A percentile compares a stretch with the other conserved stretches of the same genome.
Conservation (phyloP, 2,888 invertebrate genomes). For the Quadroppia sp. region DNA sequence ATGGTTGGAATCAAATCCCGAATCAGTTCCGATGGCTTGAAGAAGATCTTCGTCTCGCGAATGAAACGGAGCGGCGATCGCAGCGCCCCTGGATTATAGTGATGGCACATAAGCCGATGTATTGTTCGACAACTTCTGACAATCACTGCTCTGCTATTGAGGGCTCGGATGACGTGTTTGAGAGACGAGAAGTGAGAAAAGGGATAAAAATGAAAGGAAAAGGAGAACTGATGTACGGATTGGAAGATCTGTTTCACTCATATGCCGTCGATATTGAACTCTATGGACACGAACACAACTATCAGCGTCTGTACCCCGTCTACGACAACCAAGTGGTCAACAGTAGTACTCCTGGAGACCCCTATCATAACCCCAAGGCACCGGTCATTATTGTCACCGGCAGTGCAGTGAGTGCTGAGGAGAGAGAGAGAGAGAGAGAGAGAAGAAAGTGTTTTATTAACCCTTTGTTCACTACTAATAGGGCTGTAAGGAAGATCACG, state of each 20-base stretch:
- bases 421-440: too few relatives aligned
- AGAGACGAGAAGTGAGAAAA: neutral
- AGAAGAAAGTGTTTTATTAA: too few relatives aligned
- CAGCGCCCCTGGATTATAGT: constrained; percentile 75
- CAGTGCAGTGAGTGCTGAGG: constrained; percentile 42
- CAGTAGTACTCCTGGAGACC: constrained; percentile 46
- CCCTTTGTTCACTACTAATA: constrained; percentile 51
- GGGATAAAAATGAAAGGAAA: neutral
- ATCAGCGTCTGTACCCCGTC: constrained; percentile 91
- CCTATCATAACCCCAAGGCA: constrained; percentile 66
- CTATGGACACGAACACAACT: constrained; percentile 98
- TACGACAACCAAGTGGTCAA: constrained; percentile 64
- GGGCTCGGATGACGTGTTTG: neutral
- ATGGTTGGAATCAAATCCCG: constrained; percentile 72
- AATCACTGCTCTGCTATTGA: neutral
- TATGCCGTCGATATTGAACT: constrained; percentile 87
- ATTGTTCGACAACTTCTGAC: too few relatives aligned
- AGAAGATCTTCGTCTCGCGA: constrained; percentile 70
- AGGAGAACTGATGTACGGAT: constrained; percentile 48
- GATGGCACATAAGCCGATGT: constrained; percentile 83
- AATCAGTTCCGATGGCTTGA: constrained; percentile 82
- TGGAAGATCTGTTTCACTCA: constrained; percentile 81
- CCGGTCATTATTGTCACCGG: constrained; percentile 88
- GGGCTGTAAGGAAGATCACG: constrained; percentile 82
- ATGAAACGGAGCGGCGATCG: constrained; percentile 66